Evolutionary conservation across 2,113 vertebrate genomes (phyloP).

Genomic region (Drymodes brunneopygia): DNA sequence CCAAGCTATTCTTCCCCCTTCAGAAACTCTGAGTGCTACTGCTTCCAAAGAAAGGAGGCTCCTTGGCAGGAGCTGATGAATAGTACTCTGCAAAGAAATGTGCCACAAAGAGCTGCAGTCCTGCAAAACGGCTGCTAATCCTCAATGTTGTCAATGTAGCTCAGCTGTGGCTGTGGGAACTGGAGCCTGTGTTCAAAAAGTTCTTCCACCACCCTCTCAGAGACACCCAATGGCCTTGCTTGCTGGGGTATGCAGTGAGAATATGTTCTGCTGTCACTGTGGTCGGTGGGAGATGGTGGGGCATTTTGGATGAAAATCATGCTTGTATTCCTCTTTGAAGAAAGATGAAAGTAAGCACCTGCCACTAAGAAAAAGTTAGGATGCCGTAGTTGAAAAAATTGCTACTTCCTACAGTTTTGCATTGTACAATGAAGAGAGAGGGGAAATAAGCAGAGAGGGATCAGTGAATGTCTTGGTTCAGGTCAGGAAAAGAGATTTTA

Average conservation of each 20-base stretch:
- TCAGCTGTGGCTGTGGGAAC: not conserved
- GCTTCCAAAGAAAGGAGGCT: not conserved
- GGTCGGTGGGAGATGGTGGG: not conserved
- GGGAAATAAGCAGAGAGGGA: not conserved
- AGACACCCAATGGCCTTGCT: not conserved
- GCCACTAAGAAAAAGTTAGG: not conserved
- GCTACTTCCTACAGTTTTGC: not conserved
- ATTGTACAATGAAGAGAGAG: not conserved
- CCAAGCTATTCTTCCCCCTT: not conserved
- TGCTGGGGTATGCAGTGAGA: fast-evolving
- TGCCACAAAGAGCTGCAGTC: not conserved
- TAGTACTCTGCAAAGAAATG: not conserved
- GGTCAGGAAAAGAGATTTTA: not conserved
- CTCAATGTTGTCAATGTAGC: not conserved
- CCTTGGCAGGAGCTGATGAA: not conserved
- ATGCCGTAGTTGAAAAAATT: not conserved
- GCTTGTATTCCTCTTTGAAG: not conserved
- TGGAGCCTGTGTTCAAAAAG: not conserved
- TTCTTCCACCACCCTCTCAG: not conserved
- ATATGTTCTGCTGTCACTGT: not conserved
- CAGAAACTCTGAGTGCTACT: not conserved
- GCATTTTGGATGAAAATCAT: not conserved
- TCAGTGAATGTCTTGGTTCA: not conserved
- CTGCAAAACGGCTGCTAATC: not conserved
- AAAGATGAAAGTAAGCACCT: not conserved